phyloP scores from a whole-genome alignment of 2,113 vertebrate genomes.

The Rhynchopsitta pachyrhyncha region DNA sequence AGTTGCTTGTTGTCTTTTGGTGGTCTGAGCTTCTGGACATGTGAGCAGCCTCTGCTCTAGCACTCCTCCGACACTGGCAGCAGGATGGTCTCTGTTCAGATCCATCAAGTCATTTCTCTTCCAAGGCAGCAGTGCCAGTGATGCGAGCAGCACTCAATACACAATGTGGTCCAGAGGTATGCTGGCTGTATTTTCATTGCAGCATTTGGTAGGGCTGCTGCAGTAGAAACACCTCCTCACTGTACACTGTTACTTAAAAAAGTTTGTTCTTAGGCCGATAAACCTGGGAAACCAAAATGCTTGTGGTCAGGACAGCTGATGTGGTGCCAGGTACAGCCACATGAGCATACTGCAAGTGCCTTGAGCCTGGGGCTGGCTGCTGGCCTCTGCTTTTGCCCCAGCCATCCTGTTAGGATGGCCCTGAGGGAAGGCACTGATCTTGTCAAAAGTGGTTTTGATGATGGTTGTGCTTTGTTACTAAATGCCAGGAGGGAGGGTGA shows the following conservation, averaged over 20 bases:
- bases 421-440: not conserved
- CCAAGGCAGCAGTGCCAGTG: not conserved
- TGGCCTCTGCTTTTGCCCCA: not conserved
- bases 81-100: not conserved
- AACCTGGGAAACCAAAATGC: not conserved
- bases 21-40: not conserved
- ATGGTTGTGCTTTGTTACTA: not conserved
- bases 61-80: rapidly evolving
- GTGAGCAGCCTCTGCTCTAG: not conserved
- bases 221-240: not conserved
- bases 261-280: not conserved
- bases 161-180: not conserved
- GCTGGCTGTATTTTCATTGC: not conserved
- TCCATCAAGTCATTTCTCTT: not conserved
- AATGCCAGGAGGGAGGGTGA: not conserved
- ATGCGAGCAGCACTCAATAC: not conserved
- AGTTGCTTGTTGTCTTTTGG: not conserved
- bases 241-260: not conserved
- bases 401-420: not conserved
- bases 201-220: not conserved
- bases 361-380: not conserved
- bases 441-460: not conserved
- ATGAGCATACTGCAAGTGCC: rapidly evolving
- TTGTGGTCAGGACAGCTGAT: rapidly evolving
- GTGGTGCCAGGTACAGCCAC: not conserved